These are phyloP conservation scores for Molossus alvarezi DNA, from an alignment of 2,797 vertebrate genomes.

Conservation along the genomic window DNA sequence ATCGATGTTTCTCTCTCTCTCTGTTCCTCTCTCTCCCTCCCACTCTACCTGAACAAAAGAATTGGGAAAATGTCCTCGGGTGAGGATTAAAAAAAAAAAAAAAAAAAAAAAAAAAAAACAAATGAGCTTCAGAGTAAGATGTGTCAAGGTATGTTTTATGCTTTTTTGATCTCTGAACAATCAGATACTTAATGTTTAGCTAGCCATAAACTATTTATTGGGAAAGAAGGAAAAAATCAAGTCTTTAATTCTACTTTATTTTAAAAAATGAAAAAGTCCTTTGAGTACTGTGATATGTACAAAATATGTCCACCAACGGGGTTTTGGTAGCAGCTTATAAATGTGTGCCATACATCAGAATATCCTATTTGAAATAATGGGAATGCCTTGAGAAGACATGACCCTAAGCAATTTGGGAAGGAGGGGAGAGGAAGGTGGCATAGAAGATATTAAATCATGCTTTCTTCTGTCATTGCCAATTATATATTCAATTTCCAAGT, in stretches of 20 bases:
- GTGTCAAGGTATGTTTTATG: constrained; percentile 80
- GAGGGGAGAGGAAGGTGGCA: constrained; percentile 65
- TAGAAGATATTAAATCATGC: constrained; percentile 83
- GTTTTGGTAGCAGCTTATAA: constrained; percentile 60
- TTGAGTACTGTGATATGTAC: neutral
- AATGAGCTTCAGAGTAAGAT: constrained; percentile 74
- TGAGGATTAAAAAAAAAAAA: constrained; percentile 85
- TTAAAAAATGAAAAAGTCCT: constrained; percentile 61
- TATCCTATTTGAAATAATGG: constrained; percentile 80
- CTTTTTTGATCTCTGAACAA: constrained; percentile 78
- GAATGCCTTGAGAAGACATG: constrained; percentile 68
- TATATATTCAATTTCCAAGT: constrained; percentile 77
- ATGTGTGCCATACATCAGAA: constrained; percentile 52
- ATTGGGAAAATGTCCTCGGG: too few species aligned
- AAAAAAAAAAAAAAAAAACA: constrained; percentile 84
- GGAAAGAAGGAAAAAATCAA: neutral
- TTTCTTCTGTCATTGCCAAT: constrained; percentile 85
- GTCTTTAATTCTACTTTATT: constrained; percentile 74
- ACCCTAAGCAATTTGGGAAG: constrained; percentile 47
- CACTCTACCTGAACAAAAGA: too few species aligned
- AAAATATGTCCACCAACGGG: constrained; percentile 72
- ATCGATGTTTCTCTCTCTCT: too few species aligned
- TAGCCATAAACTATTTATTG: constrained; percentile 77
- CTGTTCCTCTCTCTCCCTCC: too few species aligned
- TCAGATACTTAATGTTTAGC: constrained; percentile 82